phyloP scores from a whole-genome alignment of 1,140 invertebrate species.

The Drosophila jambulina region DNA sequence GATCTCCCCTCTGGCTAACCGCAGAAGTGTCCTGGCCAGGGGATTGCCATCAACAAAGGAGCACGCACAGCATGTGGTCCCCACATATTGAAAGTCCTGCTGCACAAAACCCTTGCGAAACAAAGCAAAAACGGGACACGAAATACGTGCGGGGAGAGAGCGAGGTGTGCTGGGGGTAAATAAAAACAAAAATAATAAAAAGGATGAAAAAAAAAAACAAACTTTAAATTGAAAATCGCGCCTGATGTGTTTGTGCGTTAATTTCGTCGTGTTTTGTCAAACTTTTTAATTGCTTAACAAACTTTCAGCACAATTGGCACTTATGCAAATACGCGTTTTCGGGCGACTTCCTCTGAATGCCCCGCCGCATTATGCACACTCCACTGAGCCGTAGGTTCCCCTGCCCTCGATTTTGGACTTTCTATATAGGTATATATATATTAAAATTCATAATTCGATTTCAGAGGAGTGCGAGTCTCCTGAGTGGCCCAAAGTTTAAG shows the following conservation, averaged over 20 bases:
- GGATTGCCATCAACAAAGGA: conserved; percentile 55
- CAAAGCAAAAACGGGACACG: conserved; percentile 27
- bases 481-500: conserved; percentile 11
- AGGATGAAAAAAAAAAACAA: conserved; percentile 10
- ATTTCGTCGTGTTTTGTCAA: conserved; percentile 69
- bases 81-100: conserved; percentile 39
- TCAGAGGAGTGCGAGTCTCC: not conserved
- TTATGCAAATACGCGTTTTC: conserved; percentile 41
- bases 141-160: not conserved
- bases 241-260: conserved; percentile 81
- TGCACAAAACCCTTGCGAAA: conserved; percentile 35
- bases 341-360: conserved; percentile 35
- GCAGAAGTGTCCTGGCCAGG: conserved; percentile 56
- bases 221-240: conserved; percentile 79
- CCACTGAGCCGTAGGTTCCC: conserved; percentile 11
- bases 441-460: conserved; percentile 25
- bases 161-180: conserved; percentile 4
- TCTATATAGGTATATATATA: not conserved
- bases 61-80: conserved; percentile 70
- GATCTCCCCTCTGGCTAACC: conserved; percentile 51
- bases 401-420: not conserved
- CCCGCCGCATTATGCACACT: conserved; percentile 40
- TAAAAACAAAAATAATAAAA: conserved; percentile 2
- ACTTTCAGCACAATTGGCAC: conserved; percentile 61
- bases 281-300: conserved; percentile 82